A percentile compares a stretch with the other conserved stretches of the same genome.
Conservation (phyloP, 2,888 invertebrate genomes). For the Ormyrus pomaceus region DNA sequence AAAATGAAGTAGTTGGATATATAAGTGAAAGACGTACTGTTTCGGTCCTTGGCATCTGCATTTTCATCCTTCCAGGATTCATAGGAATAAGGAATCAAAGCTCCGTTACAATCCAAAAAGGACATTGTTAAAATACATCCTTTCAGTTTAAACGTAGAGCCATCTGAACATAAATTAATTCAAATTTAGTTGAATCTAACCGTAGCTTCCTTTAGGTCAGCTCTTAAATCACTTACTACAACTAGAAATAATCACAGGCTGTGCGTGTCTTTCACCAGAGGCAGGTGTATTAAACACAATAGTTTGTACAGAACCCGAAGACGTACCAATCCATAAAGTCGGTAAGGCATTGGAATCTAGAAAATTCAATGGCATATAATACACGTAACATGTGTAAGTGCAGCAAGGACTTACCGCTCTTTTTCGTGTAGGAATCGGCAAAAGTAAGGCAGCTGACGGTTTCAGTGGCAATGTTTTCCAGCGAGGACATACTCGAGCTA, state of each 20-base stretch:
- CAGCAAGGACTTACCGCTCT: constrained; percentile 83
- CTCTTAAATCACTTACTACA: constrained; percentile 80
- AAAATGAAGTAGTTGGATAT: background rate
- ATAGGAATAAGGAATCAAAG: constrained; percentile 91
- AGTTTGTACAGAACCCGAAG: constrained; percentile 96
- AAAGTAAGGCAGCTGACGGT: constrained; percentile 97
- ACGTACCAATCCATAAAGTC: constrained; percentile 98
- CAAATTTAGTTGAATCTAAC: background rate
- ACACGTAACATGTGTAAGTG: constrained; percentile 7
- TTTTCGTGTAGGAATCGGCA: constrained; percentile 95
- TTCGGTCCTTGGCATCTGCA: constrained; percentile 77
- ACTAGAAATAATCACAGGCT: constrained; percentile 92
- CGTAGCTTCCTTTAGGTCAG: background rate
- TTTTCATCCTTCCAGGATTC: constrained; percentile 96
- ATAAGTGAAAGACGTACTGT: constrained; percentile 64
- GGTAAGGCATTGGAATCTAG: constrained; percentile 92
- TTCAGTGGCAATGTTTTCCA: constrained; percentile 97
- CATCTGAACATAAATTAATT: constrained; percentile 80
- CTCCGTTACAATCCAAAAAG: constrained; percentile 96
- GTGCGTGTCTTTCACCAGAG: constrained; percentile 88
- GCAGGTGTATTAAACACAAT: constrained; percentile 89
- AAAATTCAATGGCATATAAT: background rate
- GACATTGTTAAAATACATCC: constrained; percentile 96
- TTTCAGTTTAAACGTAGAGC: constrained; percentile 96
- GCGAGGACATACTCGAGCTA: constrained; percentile 97